Evolutionary conservation across 2,888 invertebrate genomes (phyloP).

Genomic region (Synergus japonicus): DNA sequence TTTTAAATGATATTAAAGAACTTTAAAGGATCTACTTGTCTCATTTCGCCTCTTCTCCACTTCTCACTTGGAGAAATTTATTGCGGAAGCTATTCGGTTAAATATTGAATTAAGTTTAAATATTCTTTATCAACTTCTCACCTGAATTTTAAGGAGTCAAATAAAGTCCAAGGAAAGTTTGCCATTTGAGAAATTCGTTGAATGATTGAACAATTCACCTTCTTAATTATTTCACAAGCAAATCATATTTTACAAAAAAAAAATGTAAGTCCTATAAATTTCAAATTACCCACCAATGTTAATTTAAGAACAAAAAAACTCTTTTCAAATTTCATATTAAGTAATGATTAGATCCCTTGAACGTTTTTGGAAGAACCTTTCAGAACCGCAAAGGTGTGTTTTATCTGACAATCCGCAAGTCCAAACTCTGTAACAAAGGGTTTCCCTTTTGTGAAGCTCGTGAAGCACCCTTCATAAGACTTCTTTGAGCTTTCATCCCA

Average conservation of each 20-base stretch:
- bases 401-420: no score
- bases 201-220: not conserved
- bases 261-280: no score
- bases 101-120: slow-evolving; percentile 23
- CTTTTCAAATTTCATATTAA: no score
- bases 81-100: slow-evolving; percentile 12
- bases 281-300: no score
- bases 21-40: not conserved
- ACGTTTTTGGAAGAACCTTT: no score
- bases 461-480: not conserved
- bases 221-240: not conserved
- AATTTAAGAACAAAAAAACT: no score
- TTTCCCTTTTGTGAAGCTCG: no score
- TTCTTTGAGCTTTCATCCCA: not conserved
- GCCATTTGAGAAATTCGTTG: not conserved
- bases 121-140: not conserved
- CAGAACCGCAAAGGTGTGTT: no score
- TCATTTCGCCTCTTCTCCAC: not conserved
- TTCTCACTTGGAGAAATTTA: slow-evolving; percentile 22
- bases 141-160: not conserved
- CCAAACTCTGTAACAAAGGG: no score
- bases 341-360: no score
- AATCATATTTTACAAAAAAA: not conserved
- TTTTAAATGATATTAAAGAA: not conserved
- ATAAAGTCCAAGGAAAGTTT: not conserved